Base-by-base conservation (phyloP, 2,113 vertebrate genomes). In the Dipodomys merriami region DNA sequence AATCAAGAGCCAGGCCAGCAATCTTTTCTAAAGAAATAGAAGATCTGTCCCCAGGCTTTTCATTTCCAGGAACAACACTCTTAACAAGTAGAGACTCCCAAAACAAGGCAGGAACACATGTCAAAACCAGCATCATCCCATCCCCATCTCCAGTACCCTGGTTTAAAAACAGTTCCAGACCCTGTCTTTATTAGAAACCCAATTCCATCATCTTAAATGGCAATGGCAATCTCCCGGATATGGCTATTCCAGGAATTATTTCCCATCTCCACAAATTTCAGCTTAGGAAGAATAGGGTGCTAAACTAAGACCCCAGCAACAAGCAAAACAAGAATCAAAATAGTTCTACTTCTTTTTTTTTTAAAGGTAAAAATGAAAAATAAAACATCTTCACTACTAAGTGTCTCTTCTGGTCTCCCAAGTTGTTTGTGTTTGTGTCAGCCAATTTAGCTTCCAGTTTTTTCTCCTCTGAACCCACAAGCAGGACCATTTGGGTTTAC, bases 11-110 rank as follows among this genome's bases (percentile, higher is more conserved):
- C 9, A 84, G 69, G 25, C 82, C 57, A 60, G n/a, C 25, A 87
- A 46, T n/a, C 25, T 71, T 83, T 64, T 72, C 83, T 35, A 35
- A 94, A 91, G 49, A 95, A 90, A 90, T 1, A 90, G 25, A 92
- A 69, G 67, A 84, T 93, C 82, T 78, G 84, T 82, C 60, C 79
- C 64, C 65, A 18, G 12, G 7, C 72, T 84, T 65, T 87, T 74
- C 86, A 62, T 68, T 94, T 91, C 90, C 49, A 90, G 60, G 49
- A 95, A 94, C 9, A 85, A 68, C 62, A 72, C 44, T 83, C 62
- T 91, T 91, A 15, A 0, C 0, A 92, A 88, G 92, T 27, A 88
- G 33, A 80, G 60, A 83, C 71, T 80, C 4, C 67, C 83, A 39
- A 85, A 90, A 53, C 3, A 29, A 90, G 76, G 7, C 62, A 67